A percentile compares a stretch with the other conserved stretches of the same genome.
phyloP scores from a whole-genome alignment of 2,888 invertebrate genomes.

The Tipula vernalis region DNA sequence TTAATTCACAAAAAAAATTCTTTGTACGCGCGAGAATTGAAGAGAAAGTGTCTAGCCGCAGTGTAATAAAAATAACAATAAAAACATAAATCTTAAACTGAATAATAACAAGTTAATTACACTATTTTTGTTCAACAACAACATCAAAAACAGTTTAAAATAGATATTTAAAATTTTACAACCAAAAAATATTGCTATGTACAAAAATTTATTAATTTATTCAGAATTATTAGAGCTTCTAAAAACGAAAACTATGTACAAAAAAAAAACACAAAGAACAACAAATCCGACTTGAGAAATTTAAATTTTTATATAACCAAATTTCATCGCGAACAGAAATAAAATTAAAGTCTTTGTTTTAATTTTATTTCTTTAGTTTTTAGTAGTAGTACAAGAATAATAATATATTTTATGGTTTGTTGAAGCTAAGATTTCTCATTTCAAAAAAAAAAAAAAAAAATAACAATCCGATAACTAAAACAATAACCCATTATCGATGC shows the following conservation, averaged over 20 bases:
- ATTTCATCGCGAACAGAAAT: background rate
- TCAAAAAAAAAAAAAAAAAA: background rate
- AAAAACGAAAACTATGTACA: background rate
- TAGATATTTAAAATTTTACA: background rate
- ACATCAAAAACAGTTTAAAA: background rate
- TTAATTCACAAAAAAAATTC: background rate
- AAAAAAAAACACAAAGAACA: background rate
- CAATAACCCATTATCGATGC: background rate
- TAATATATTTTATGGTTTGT: background rate
- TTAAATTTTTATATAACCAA: background rate
- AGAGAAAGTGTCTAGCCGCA: background rate
- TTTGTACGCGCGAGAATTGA: background rate
- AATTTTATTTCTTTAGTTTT: background rate
- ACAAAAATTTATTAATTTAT: background rate
- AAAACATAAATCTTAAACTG: background rate
- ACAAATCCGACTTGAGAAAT: background rate
- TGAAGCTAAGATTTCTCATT: background rate
- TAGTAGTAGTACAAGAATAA: background rate
- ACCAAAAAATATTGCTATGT: background rate
- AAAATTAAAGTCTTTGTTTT: background rate
- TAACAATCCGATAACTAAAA: background rate
- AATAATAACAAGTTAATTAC: background rate
- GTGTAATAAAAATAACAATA: background rate
- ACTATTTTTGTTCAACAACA: background rate
- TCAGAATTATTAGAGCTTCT: conserved; percentile 4